phyloP scores from a whole-genome alignment of 2,888 invertebrate species.

The Ephialtes manifestator region DNA sequence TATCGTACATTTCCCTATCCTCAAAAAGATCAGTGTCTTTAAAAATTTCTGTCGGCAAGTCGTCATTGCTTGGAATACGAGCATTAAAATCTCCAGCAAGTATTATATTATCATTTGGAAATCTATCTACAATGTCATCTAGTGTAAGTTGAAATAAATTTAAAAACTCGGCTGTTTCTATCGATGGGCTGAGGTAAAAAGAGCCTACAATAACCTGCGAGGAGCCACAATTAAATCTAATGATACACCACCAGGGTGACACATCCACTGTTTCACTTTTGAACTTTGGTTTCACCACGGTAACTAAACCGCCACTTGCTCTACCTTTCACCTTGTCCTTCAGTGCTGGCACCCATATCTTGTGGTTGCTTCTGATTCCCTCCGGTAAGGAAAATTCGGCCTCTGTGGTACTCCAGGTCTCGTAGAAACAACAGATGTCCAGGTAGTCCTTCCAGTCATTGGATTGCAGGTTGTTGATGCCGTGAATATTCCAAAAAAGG shows the following conservation, averaged over 20 bases:
- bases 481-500: constrained; percentile 31
- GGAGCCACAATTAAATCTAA: background rate
- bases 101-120: background rate
- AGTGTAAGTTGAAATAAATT: constrained; percentile 9
- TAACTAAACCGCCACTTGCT: constrained; percentile 35
- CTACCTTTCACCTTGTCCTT: background rate
- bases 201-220: constrained; percentile 1
- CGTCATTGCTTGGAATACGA: background rate
- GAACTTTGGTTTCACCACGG: background rate
- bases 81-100: constrained; percentile 29
- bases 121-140: constrained; percentile 5
- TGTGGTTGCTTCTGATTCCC: background rate
- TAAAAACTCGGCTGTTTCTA: constrained; percentile 14
- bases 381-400: too few species aligned
- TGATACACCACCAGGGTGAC: constrained; percentile 34
- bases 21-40: background rate
- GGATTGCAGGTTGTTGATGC: constrained; percentile 15
- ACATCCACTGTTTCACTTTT: constrained; percentile 6
- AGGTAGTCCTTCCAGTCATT: background rate
- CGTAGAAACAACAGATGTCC: constrained; percentile 9
- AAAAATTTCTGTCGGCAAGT: constrained; percentile 9
- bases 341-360: background rate
- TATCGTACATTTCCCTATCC: constrained; percentile 18
- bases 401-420: constrained; percentile 32
- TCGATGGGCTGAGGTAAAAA: background rate